phyloP scores from a whole-genome alignment of 2,888 invertebrate genomes.

The Pyrochroa serraticornis region DNA sequence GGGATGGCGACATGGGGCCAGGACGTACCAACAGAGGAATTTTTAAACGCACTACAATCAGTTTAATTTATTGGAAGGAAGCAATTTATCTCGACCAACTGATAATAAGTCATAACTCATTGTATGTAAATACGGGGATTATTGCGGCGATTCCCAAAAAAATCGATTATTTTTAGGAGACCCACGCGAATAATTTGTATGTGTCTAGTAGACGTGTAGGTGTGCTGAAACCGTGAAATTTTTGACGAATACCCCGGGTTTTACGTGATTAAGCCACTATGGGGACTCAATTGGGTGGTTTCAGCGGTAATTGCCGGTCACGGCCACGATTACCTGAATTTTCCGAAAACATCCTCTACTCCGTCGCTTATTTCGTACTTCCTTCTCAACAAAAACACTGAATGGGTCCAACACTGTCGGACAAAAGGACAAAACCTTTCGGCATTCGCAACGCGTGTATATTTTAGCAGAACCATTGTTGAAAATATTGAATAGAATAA shows the following conservation, averaged over 20 bases:
- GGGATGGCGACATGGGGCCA: conserved; percentile 22
- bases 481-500: conserved; percentile 54
- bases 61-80: conserved; percentile 26
- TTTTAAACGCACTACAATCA: conserved; percentile 16
- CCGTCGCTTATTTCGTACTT: conserved; percentile 52
- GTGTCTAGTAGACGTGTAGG: not conserved
- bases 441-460: conserved; percentile 60
- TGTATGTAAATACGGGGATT: conserved; percentile 28
- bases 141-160: conserved; percentile 9
- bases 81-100: conserved; percentile 17
- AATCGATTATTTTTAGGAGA: too few species aligned
- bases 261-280: conserved; percentile 1
- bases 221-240: conserved; percentile 8
- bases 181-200: conserved; percentile 28
- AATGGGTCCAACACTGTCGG: conserved; percentile 55
- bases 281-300: conserved; percentile 15
- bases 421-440: conserved; percentile 58
- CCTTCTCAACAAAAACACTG: conserved; percentile 55
- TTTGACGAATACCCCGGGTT: conserved; percentile 14
- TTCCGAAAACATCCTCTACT: conserved; percentile 13
- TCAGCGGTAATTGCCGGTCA: conserved; percentile 9
- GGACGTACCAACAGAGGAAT: not conserved
- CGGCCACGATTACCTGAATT: conserved; percentile 20
- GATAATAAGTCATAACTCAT: conserved; percentile 14
- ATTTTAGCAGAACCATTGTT: conserved; percentile 56